A percentile compares a stretch with the other conserved stretches of the same genome.
Evolutionary conservation across 2,113 vertebrate species (phyloP).

Genomic region (human): GRCh38 chr15:29852001-29852500

Average conservation of each 20-base stretch:
- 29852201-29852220: not conserved
- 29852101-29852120: not conserved
- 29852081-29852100: not conserved
- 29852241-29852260: not conserved
- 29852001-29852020: not conserved
- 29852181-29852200: not conserved
- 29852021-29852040: not conserved
- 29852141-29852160: not conserved
- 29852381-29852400: slow-evolving; percentile 8
- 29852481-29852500: not conserved
- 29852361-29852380: not conserved
- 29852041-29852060: not conserved
- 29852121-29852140: not conserved
- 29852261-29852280: not conserved
- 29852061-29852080: not conserved
- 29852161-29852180: not conserved
- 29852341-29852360: not conserved
- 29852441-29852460: slow-evolving; percentile 9
- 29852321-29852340: not conserved
- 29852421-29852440: not conserved
- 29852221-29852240: not conserved
- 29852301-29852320: not conserved
- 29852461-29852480: not conserved
- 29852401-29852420: not conserved
- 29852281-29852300: not conserved